phyloP scores from a whole-genome alignment of 2,888 invertebrate species.

The Tachina lurida region DNA sequence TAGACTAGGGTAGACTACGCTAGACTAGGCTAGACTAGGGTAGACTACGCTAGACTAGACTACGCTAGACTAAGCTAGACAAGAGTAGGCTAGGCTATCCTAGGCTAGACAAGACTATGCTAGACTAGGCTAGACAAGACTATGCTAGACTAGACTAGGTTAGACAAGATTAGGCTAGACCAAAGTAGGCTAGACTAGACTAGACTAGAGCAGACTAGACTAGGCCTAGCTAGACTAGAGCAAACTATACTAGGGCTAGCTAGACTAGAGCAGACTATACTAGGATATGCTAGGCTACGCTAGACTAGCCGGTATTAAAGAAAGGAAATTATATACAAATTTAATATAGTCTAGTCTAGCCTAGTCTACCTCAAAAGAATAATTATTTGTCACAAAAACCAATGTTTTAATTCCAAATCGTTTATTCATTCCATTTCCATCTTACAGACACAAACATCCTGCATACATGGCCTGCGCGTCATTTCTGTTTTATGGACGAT shows the following conservation, averaged over 20 bases:
- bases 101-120: background rate
- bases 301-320: too few species aligned
- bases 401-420: constrained; percentile 30
- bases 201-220: background rate
- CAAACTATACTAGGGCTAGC: too few species aligned
- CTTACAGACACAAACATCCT: constrained; percentile 87
- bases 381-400: background rate
- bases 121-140: background rate
- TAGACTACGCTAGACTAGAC: too few species aligned
- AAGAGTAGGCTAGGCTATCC: background rate
- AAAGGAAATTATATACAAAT: too few species aligned
- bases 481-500: constrained; percentile 92
- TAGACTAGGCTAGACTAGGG: too few species aligned
- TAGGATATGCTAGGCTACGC: too few species aligned
- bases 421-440: constrained; percentile 29
- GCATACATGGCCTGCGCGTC: constrained; percentile 90
- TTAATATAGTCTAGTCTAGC: too few species aligned
- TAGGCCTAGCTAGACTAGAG: too few species aligned
- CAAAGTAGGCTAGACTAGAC: background rate
- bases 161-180: background rate
- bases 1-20: too few species aligned
- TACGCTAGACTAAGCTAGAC: background rate
- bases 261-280: too few species aligned
- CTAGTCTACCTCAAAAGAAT: too few species aligned
- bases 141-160: background rate